A percentile compares a stretch with the other conserved stretches of the same genome.
phyloP scores from a whole-genome alignment of 2,888 invertebrate species.

The Volucella inflata region DNA sequence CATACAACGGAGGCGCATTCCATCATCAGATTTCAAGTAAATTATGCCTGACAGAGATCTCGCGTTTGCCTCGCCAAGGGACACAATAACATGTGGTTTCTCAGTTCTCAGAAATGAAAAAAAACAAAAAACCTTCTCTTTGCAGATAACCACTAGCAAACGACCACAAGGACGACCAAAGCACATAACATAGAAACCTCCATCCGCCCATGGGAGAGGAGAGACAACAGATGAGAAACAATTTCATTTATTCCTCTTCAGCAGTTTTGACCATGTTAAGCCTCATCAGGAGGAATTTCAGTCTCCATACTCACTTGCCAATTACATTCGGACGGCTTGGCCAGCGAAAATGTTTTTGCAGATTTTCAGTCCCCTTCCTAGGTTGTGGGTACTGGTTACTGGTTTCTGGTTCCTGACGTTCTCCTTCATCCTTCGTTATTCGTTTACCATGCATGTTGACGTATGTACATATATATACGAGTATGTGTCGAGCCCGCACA shows the following conservation, averaged over 20 bases:
- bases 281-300: conserved; percentile 56
- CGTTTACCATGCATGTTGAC: conserved; percentile 34
- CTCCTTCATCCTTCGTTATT: conserved; percentile 52
- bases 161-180: conserved; percentile 12
- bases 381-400: too few relatives aligned
- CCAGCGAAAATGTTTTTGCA: conserved; percentile 29
- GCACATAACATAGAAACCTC: not conserved
- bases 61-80: conserved; percentile 48
- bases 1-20: conserved; percentile 41
- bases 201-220: conserved; percentile 7
- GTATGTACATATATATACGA: too few relatives aligned
- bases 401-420: conserved; percentile 5
- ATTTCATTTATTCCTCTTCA: conserved; percentile 74
- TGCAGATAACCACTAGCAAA: conserved; percentile 15
- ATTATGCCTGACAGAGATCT: conserved; percentile 69
- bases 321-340: conserved; percentile 28
- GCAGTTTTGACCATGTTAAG: conserved; percentile 64
- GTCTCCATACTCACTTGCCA: conserved; percentile 15
- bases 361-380: conserved; percentile 31
- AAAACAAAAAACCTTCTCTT: conserved; percentile 36
- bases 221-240: conserved; percentile 38
- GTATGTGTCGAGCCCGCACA: conserved; percentile 31
- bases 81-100: conserved; percentile 60
- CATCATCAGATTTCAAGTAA: conserved; percentile 70
- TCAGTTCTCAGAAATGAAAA: conserved; percentile 39